phyloP scores from a whole-genome alignment of 2,113 vertebrate genomes.

The Hiodon alosoides region DNA sequence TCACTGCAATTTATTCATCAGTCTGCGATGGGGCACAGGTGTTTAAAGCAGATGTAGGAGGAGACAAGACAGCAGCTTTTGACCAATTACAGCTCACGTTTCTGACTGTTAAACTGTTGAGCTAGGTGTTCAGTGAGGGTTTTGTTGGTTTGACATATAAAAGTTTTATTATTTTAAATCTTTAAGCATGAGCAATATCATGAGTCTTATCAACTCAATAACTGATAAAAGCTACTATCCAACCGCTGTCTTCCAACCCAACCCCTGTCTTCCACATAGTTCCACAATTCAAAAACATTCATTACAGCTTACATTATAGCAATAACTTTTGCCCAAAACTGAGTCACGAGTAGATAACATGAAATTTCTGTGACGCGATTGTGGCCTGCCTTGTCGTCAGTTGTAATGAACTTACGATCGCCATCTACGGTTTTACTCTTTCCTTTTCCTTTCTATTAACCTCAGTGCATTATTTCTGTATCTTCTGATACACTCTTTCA shows the following conservation, averaged over 20 bases:
- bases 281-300: constrained; percentile 31
- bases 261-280: constrained; percentile 16
- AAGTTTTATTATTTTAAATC: too few species aligned
- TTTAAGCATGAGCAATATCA: too few species aligned
- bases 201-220: neutral
- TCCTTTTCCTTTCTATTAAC: constrained; percentile 13
- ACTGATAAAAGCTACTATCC: constrained; percentile 23
- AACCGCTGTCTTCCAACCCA: neutral
- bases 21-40: too few species aligned
- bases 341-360: neutral
- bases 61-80: too few species aligned
- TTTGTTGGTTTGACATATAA: too few species aligned
- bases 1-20: too few species aligned
- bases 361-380: constrained; percentile 14
- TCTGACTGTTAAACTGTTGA: too few species aligned
- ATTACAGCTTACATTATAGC: constrained; percentile 36
- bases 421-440: neutral
- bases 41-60: too few species aligned
- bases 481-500: constrained; percentile 10
- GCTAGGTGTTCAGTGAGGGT: too few species aligned
- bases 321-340: constrained; percentile 20
- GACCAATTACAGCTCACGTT: too few species aligned
- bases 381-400: constrained; percentile 9
- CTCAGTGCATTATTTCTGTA: neutral
- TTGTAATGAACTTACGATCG: constrained; percentile 7